phyloP scores from a whole-genome alignment of 2,888 invertebrate species.

The Macaria liturata region DNA sequence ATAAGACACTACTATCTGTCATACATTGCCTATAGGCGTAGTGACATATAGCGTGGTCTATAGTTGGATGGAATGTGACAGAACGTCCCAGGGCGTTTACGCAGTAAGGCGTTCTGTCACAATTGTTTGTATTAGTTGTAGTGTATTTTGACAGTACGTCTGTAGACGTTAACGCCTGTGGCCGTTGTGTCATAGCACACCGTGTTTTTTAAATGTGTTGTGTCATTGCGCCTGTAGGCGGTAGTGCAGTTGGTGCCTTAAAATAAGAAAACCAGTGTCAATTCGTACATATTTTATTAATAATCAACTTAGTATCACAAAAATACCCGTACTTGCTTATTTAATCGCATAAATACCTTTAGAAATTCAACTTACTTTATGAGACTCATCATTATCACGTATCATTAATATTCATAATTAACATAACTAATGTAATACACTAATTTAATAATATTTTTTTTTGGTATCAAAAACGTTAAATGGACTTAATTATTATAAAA shows the following conservation, averaged over 20 bases:
- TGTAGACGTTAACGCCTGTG: not conserved
- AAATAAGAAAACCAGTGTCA: conserved; percentile 7
- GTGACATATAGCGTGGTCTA: not conserved
- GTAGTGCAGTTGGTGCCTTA: conserved; percentile 2
- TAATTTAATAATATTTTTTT: no score
- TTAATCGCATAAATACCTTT: not conserved
- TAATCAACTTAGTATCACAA: conserved; percentile 10
- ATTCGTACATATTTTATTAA: conserved; percentile 10
- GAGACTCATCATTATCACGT: conserved; percentile 1
- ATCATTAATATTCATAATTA: not conserved
- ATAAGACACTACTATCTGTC: not conserved
- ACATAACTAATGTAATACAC: no score
- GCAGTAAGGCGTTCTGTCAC: conserved; percentile 5
- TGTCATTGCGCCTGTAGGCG: conserved; percentile 2
- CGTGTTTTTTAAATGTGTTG: conserved; percentile 4
- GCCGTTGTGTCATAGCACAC: conserved; percentile 2
- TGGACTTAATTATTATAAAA: not conserved
- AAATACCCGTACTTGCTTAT: conserved; percentile 1
- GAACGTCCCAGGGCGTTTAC: conserved; percentile 1
- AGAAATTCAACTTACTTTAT: not conserved
- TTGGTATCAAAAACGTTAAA: no score
- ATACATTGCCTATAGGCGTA: conserved; percentile 1
- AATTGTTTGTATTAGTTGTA: conserved; percentile 1
- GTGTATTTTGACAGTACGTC: conserved; percentile 4
- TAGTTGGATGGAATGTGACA: not conserved